Conservation (phyloP, 2,888 invertebrate species). For the Nymphalis c-album region DNA sequence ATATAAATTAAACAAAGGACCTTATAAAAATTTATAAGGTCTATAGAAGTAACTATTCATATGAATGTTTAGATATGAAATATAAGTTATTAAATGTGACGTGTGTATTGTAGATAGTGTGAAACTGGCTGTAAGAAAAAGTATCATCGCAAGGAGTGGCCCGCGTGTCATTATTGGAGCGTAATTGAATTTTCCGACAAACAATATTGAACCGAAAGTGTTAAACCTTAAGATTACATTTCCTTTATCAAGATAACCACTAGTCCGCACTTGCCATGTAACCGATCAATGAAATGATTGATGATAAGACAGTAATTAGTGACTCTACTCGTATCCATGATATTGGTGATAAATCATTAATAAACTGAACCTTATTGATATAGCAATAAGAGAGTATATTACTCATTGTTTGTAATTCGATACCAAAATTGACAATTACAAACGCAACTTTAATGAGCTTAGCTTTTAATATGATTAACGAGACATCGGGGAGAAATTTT, state of each 20-base stretch:
- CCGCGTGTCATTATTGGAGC: constrained; percentile 16
- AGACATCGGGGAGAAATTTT: constrained; percentile 29
- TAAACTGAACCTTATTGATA: constrained; percentile 19
- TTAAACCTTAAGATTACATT: constrained; percentile 22
- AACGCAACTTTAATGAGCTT: constrained; percentile 74
- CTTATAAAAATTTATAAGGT: no score
- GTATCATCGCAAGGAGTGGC: constrained; percentile 11
- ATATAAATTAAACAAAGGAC: no score
- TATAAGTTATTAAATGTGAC: constrained; percentile 16
- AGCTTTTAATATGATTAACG: constrained; percentile 74
- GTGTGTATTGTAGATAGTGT: constrained; percentile 13
- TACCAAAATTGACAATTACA: constrained; percentile 71
- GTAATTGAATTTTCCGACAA: constrained; percentile 24
- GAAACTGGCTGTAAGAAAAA: constrained; percentile 23
- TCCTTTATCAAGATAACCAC: constrained; percentile 18
- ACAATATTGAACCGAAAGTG: constrained; percentile 19
- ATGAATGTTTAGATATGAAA: constrained; percentile 5
- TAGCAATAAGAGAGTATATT: constrained; percentile 19
- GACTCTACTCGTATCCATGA: constrained; percentile 9
- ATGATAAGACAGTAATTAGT: constrained; percentile 71
- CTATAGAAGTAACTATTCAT: no score
- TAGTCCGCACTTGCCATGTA: constrained; percentile 37
- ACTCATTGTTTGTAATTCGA: constrained; percentile 14
- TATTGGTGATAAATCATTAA: not conserved
- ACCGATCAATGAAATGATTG: constrained; percentile 56